Evolutionary conservation across 2,888 invertebrate genomes (phyloP).

Genomic region (Drosophila kambysellisi): DNA sequence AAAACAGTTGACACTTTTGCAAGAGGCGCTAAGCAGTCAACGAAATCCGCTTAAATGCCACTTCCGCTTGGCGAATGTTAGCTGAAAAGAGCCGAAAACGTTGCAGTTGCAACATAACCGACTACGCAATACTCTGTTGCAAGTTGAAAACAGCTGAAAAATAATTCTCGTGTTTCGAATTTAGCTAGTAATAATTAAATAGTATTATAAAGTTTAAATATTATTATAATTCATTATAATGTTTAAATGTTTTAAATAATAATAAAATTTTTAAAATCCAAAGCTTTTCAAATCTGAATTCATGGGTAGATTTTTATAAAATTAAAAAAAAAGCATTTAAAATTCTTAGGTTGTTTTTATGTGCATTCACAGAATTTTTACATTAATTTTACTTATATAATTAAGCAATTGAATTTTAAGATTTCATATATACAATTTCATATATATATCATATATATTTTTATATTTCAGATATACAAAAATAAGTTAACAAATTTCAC

Average conservation of each 20-base stretch:
- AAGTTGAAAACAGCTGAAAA: neutral
- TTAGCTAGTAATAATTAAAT: neutral
- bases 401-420: neutral
- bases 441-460: no score
- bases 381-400: neutral
- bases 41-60: constrained; percentile 76
- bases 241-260: no score
- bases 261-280: neutral
- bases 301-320: no score
- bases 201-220: no score
- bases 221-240: neutral
- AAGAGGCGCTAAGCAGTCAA: constrained; percentile 45
- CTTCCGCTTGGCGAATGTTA: constrained; percentile 56
- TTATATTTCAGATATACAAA: no score
- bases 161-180: neutral
- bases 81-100: constrained; percentile 2
- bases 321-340: neutral
- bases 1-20: constrained; percentile 53
- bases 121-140: neutral
- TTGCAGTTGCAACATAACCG: neutral
- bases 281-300: neutral
- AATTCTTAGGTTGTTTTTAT: neutral
- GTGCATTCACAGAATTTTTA: no score
- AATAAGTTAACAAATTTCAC: no score
- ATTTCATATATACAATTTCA: neutral